Evolutionary conservation across 2,797 vertebrate genomes (phyloP).

Genomic region (Borostomias antarcticus): DNA sequence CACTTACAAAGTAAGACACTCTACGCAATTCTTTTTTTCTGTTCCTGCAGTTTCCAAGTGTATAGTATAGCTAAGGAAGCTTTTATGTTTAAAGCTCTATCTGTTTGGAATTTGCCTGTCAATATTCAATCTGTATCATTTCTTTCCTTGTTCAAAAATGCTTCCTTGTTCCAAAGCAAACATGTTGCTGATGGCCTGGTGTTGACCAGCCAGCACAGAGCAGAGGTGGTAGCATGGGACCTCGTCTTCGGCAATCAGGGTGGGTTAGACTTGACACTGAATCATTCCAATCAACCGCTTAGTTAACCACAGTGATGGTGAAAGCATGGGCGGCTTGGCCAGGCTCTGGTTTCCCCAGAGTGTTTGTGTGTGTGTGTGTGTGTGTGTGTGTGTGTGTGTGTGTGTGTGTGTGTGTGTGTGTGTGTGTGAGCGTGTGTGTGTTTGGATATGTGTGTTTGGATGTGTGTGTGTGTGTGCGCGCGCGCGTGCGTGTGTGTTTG

Average conservation of each 20-base stretch:
- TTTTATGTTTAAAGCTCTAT: too few relatives aligned
- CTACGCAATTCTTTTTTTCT: too few relatives aligned
- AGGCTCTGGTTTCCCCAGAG: constrained; percentile 10
- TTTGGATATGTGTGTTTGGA: constrained; percentile 42
- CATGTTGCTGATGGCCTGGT: too few relatives aligned
- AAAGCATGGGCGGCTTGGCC: constrained; percentile 46
- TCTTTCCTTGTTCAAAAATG: too few relatives aligned
- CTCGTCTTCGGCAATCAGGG: constrained; percentile 43
- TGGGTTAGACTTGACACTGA: constrained; percentile 36
- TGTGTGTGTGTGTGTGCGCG: constrained; percentile 33
- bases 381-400: not conserved
- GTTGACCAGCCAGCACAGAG: constrained; percentile 13
- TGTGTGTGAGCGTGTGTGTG: too few relatives aligned
- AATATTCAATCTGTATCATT: too few relatives aligned
- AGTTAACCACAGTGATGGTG: constrained; percentile 61
- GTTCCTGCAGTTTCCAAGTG: too few relatives aligned
- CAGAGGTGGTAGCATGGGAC: constrained; percentile 41
- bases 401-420: constrained; percentile 50
- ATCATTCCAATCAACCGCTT: constrained; percentile 60
- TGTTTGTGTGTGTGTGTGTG: constrained; percentile 6
- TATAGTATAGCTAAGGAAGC: too few relatives aligned
- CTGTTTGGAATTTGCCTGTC: too few relatives aligned
- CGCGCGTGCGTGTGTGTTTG: not conserved
- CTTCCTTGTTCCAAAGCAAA: too few relatives aligned
- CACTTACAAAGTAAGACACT: too few relatives aligned